Evolutionary conservation across 2,797 vertebrate species (phyloP).

Genomic region (Chiroxiphia lanceolata): DNA sequence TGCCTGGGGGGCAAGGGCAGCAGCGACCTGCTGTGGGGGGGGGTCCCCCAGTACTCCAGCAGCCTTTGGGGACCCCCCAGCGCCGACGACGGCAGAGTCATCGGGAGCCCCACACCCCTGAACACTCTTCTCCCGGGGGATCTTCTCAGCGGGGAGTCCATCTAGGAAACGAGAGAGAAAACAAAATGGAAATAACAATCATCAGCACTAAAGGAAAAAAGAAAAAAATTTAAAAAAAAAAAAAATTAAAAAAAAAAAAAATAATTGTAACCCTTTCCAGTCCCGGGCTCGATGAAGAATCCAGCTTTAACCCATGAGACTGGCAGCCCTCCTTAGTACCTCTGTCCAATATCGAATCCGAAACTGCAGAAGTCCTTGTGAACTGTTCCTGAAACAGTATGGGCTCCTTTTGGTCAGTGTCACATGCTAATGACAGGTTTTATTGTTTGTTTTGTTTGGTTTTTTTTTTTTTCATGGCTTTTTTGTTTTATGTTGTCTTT

Average conservation of each 20-base stretch:
- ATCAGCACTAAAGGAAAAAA: constrained; percentile 69
- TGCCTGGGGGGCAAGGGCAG: constrained; percentile 83
- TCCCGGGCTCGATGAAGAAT: constrained; percentile 66
- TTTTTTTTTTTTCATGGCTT: constrained; percentile 66
- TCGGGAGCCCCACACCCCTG: constrained; percentile 91
- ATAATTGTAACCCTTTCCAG: constrained; percentile 70
- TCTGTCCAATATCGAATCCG: constrained; percentile 75
- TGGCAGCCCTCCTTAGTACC: constrained; percentile 77
- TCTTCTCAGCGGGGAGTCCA: constrained; percentile 94
- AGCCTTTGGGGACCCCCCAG: constrained; percentile 92
- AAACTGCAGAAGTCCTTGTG: constrained; percentile 76
- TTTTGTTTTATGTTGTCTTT: constrained; percentile 77
- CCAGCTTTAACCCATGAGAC: constrained; percentile 69
- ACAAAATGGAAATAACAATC: constrained; percentile 68
- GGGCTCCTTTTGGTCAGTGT: constrained; percentile 73
- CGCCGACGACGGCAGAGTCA: constrained; percentile 87
- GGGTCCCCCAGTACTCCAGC: constrained; percentile 93
- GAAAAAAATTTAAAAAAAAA: constrained; percentile 28
- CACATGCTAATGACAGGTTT: constrained; percentile 75
- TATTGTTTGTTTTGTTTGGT: neutral
- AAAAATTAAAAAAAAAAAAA: neutral
- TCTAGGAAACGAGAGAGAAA: constrained; percentile 80
- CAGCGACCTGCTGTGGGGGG: constrained; percentile 92
- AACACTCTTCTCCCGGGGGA: constrained; percentile 95
- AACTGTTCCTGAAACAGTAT: constrained; percentile 81